Base-by-base conservation (phyloP, 2,113 vertebrate genomes). In the Myotis brandtii region DNA sequence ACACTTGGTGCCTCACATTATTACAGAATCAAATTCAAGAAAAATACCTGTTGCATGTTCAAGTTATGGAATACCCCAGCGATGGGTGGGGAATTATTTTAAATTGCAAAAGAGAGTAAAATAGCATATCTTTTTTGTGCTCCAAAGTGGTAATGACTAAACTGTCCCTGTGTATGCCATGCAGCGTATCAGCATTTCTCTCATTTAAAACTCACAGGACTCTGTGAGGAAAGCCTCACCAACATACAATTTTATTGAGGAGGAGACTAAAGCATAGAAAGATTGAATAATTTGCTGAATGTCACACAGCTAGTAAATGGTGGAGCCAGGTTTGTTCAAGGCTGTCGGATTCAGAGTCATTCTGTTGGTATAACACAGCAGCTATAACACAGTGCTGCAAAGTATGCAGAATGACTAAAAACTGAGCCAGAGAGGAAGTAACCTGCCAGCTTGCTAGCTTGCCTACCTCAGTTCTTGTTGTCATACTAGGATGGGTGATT, bases 21-120 rank as follows among this genome's bases (percentile, higher is more conserved):
- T 43, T 37, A 48, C 1, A 66, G 3, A 59, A 72, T 8, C 16
- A 54, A 43, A 62, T 90, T 79, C 59, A 54, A 67, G 62, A 77
- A 96, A 97, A 91, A 43, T 37, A 46, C 82, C 69, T 9, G 11
- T 46, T 66, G 12, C 56, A 21, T 87, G 43, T 72, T 64, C 40
- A 92, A 84, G 72, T 89, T 86, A 64, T 76, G 59, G 64, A 75
- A 94, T 30, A 56, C 7, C 72, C 23, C 21, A 64, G 43, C 1
- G 56, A 83, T 37, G 27, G 54, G 40, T 81, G 21, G 21, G 12
- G 5, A 92, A 80, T 86, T 93, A 70, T 84, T 84, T 89, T 50
- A 66, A 56, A 92, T 56, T 70, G 48, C 73, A 64, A 88, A 93
- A 62, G 9, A 9, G 9, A 48, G 27, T 48, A 89, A 50, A 67